Conservation (phyloP, 2,113 vertebrate species). For the Uria aalge region DNA sequence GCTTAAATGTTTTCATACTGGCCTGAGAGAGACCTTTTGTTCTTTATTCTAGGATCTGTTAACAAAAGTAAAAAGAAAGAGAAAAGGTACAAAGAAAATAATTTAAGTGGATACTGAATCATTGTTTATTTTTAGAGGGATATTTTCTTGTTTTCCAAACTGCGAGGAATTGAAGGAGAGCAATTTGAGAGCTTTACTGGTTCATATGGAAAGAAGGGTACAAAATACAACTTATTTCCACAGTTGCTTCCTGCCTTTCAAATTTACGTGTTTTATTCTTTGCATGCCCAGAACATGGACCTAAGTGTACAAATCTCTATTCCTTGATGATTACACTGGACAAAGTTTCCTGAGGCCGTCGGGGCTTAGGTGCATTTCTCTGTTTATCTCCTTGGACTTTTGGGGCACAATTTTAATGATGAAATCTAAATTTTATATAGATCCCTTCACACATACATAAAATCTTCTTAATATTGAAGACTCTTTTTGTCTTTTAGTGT, state of each 20-base stretch:
- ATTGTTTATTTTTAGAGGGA: background rate
- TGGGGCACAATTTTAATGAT: background rate
- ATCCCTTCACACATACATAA: background rate
- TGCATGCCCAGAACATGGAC: background rate
- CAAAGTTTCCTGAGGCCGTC: background rate
- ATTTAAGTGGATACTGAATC: accelerated
- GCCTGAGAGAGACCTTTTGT: background rate
- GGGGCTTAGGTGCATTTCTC: background rate
- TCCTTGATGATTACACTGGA: accelerated
- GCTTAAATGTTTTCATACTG: background rate
- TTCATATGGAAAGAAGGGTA: background rate
- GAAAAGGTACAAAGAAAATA: background rate
- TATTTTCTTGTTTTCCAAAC: background rate
- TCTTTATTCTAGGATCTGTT: background rate
- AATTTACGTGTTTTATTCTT: background rate
- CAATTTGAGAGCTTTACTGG: background rate
- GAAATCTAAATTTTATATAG: background rate
- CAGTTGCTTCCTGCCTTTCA: background rate
- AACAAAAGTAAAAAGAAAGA: background rate
- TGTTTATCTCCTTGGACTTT: background rate
- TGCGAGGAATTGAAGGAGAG: background rate
- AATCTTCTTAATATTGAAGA: background rate
- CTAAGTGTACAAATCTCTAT: background rate
- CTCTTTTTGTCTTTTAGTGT: background rate
- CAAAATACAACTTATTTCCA: background rate